Evolutionary conservation across 2,113 vertebrate genomes (phyloP).

Genomic region (Trachemys scripta): DNA sequence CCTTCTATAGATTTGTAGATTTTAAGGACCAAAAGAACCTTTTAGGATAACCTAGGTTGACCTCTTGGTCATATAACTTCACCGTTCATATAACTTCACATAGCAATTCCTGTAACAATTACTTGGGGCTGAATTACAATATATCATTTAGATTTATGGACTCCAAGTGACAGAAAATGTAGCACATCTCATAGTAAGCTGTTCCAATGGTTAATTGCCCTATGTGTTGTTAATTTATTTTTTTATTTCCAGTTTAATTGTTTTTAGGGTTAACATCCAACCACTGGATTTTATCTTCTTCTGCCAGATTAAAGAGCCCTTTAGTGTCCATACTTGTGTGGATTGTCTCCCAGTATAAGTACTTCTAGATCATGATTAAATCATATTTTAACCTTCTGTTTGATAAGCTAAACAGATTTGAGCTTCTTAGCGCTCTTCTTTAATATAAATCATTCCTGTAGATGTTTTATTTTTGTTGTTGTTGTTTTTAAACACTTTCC

Average conservation of each 20-base stretch:
- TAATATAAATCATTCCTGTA: not conserved
- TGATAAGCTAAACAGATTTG: not conserved
- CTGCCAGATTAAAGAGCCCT: not conserved
- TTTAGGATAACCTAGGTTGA: not conserved
- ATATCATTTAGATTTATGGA: not conserved
- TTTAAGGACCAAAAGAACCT: not conserved
- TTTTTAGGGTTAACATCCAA: not conserved
- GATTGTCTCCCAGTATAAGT: not conserved
- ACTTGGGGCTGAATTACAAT: not conserved
- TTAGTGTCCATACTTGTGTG: not conserved
- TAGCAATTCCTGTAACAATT: not conserved
- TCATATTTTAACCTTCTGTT: not conserved
- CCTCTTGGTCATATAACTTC: fast-evolving
- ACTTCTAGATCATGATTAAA: not conserved
- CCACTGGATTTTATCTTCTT: not conserved
- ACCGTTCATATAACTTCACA: not conserved
- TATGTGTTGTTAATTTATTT: not conserved
- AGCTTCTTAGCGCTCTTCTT: not conserved
- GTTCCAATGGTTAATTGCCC: not conserved
- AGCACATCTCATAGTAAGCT: not conserved
- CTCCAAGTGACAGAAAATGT: not conserved
- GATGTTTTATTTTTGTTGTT: not conserved
- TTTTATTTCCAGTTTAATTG: not conserved
- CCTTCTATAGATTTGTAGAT: not conserved
- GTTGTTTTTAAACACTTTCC: not conserved